Base-by-base conservation (phyloP, 2,797 vertebrate species). In the Tinamus major region DNA sequence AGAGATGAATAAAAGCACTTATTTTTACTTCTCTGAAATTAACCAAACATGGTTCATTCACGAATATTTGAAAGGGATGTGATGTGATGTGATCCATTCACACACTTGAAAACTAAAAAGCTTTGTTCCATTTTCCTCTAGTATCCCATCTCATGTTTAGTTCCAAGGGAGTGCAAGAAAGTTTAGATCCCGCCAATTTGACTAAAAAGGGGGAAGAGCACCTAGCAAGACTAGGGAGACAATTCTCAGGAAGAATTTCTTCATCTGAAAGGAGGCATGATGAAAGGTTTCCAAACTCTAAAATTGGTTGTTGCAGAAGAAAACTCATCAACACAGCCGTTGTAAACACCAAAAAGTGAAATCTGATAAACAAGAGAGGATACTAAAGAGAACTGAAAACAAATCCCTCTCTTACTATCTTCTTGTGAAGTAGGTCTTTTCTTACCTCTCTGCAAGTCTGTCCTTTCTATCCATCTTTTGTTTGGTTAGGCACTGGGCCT, bases 1-100 rank as follows among this genome's bases (percentile, higher is more conserved):
- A 92, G 90, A 85, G 65, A 90, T 37, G 39, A 94, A 90, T 90
- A 94, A 89, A 91, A 4, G 27, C 42, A 37, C 65, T 94, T 87
- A 68, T 62, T 92, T 92, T 70, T 71, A 79, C 64, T 87, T 79
- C 33, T 85, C 29, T 96, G 69, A 62, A 94, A 91, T 87, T 83
- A 89, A 42, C 33, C 44, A 81, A 90, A 64, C 71, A 44, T 80
- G 68, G 62, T 49, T 90, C 63, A 79, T 90, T 95, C 86, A 84
- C 51, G 26, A 94, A 78, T 85, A 87, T 85, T 83, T 87, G 61
- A 83, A 90, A 67, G 14, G 20, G 13, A 56, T 82, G 37, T 27
- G 70, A 92, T 76, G 14, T 18, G 13, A 56, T 82, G 37, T 24
- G 70, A 92, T 76, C 63, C 42, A 48, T 90, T 51, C 29, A 15